Evolutionary conservation across 2,113 vertebrate genomes (phyloP).

Genomic region (Cephalopholis sonnerati): DNA sequence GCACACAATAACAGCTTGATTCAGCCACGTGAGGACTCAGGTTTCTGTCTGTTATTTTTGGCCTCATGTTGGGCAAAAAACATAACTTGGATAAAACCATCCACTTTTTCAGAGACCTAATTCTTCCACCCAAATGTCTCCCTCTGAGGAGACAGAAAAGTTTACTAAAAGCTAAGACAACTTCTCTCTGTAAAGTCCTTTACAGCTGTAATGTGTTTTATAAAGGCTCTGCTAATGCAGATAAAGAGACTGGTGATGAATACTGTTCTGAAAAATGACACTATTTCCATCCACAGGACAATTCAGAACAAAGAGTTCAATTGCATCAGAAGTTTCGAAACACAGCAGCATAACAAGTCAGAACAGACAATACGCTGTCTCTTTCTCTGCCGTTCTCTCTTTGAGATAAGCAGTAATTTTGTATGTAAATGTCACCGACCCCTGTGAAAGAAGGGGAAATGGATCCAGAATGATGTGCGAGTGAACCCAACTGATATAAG

Average conservation of each 20-base stretch:
- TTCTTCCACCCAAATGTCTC: neutral
- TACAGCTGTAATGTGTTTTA: neutral
- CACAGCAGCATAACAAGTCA: neutral
- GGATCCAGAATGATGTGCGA: constrained; percentile 8
- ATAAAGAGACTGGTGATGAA: neutral
- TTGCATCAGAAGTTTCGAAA: constrained; percentile 2
- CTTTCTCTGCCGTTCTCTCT: neutral
- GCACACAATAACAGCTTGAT: neutral
- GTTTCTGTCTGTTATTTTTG: too few relatives aligned
- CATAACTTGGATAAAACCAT: neutral
- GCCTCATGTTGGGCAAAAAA: too few relatives aligned
- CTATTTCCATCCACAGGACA: constrained; percentile 17
- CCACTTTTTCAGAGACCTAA: neutral
- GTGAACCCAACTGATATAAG: constrained; percentile 35
- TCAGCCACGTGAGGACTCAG: neutral
- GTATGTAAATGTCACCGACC: constrained; percentile 50
- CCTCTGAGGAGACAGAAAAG: neutral
- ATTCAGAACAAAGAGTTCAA: constrained; percentile 23
- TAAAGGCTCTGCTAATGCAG: constrained; percentile 7
- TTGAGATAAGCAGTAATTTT: constrained; percentile 36
- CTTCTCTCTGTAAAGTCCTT: neutral
- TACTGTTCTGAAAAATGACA: constrained; percentile 2
- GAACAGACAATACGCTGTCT: constrained; percentile 1
- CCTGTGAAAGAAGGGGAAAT: constrained; percentile 28
- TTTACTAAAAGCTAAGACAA: neutral